A percentile compares a stretch with the other conserved stretches of the same genome.
Conservation (phyloP, 2,888 invertebrate species). For the Branchipolynoe longqiensis region DNA sequence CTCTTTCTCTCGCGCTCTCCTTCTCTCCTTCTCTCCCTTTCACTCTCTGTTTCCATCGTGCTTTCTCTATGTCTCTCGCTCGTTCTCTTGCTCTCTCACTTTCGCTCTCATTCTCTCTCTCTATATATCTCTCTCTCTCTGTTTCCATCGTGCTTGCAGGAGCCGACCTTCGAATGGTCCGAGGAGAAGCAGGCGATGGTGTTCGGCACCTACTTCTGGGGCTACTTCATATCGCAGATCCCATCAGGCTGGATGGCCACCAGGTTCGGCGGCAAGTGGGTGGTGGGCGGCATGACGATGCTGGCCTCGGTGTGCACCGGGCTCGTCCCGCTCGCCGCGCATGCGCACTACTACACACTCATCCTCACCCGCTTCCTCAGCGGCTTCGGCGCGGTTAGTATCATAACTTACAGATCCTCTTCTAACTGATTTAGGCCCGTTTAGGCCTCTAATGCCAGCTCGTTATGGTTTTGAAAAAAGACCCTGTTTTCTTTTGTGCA, state of each 20-base stretch:
- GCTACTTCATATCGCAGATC: slow-evolving; percentile 66
- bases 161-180: slow-evolving; percentile 63
- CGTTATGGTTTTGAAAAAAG: too few species aligned
- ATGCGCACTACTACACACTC: slow-evolving; percentile 70
- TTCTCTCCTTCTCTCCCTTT: too few species aligned
- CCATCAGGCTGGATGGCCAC: slow-evolving; percentile 77
- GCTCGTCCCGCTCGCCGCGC: slow-evolving; percentile 75
- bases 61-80: too few species aligned
- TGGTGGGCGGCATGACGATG: slow-evolving; percentile 75
- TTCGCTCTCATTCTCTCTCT: too few species aligned
- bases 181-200: slow-evolving; percentile 59
- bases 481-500: too few species aligned
- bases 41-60: too few species aligned
- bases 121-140: too few species aligned
- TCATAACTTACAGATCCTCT: too few species aligned
- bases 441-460: too few species aligned
- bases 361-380: slow-evolving; percentile 71
- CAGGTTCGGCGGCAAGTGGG: slow-evolving; percentile 75
- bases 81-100: too few species aligned
- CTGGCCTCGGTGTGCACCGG: slow-evolving; percentile 72
- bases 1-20: too few species aligned
- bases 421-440: too few species aligned
- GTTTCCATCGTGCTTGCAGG: slow-evolving; percentile 42
- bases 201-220: slow-evolving; percentile 63
- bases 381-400: slow-evolving; percentile 73